Evolutionary conservation across 2,797 vertebrate genomes (phyloP).

Genomic region (Lophius americanus): DNA sequence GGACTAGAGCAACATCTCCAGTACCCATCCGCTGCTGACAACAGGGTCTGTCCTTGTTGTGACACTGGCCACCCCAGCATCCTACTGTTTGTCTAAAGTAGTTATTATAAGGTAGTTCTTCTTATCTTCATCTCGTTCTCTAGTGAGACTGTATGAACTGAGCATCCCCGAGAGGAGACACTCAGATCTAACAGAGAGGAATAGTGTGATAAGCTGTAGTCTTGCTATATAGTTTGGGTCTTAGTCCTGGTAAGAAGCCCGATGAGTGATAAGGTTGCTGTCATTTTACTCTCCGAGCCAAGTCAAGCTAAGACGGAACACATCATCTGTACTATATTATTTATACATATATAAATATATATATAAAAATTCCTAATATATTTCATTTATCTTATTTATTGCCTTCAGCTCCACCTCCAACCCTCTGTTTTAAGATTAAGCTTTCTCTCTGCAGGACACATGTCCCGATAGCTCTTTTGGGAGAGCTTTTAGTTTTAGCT

Average conservation of each 20-base stretch:
- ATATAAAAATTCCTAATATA: slow-evolving; percentile 72
- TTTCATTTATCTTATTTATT: slow-evolving; percentile 81
- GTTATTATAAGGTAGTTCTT: slow-evolving; percentile 39
- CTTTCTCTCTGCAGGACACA: slow-evolving; percentile 38
- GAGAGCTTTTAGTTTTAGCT: slow-evolving; percentile 52
- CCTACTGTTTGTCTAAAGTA: slow-evolving; percentile 41
- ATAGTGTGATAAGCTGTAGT: slow-evolving; percentile 1
- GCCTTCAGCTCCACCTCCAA: slow-evolving; percentile 31
- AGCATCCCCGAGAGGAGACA: slow-evolving; percentile 8
- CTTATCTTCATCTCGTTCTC: slow-evolving; percentile 41
- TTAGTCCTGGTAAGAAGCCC: slow-evolving; percentile 7
- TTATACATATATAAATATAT: slow-evolving; percentile 75
- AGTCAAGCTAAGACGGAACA: slow-evolving; percentile 50
- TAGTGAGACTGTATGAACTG: slow-evolving; percentile 37
- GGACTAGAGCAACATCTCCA: slow-evolving; percentile 32
- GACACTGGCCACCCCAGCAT: slow-evolving; percentile 6
- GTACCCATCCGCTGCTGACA: slow-evolving; percentile 14
- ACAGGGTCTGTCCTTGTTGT: slow-evolving; percentile 16
- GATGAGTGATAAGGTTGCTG: slow-evolving; percentile 15
- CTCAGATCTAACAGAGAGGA: slow-evolving; percentile 8
- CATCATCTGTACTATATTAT: slow-evolving; percentile 69
- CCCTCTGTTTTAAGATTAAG: slow-evolving; percentile 39
- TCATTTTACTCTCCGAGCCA: slow-evolving; percentile 42
- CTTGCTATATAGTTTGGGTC: slow-evolving; percentile 11
- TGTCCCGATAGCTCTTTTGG: slow-evolving; percentile 59